Conservation (phyloP, 2,113 vertebrate species). For the Rhinolophus sinicus region DNA sequence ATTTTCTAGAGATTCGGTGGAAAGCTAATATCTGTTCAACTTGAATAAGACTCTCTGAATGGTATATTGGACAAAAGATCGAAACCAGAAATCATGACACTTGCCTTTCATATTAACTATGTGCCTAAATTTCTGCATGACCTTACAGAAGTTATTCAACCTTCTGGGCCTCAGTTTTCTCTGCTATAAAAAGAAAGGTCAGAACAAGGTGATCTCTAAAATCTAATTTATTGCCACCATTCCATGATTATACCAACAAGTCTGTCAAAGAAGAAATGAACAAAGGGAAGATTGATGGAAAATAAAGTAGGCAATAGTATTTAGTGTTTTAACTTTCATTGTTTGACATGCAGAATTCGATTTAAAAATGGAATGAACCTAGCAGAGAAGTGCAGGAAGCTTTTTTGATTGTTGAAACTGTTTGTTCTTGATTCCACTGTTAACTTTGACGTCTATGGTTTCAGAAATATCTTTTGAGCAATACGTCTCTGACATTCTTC, state of each 20-base stretch:
- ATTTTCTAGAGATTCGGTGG: slow-evolving; percentile 16
- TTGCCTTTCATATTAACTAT: background rate
- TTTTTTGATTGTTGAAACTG: slow-evolving; percentile 55
- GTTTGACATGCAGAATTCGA: slow-evolving; percentile 35
- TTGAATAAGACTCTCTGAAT: background rate
- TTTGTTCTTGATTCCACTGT: slow-evolving; percentile 4
- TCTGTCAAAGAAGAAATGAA: slow-evolving; percentile 40
- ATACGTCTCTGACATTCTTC: slow-evolving; percentile 1
- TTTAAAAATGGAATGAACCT: slow-evolving; percentile 57
- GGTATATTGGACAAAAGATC: slow-evolving; percentile 6
- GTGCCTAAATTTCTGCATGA: background rate
- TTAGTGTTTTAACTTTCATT: slow-evolving; percentile 13
- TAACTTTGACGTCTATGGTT: slow-evolving; percentile 44
- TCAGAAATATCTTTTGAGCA: slow-evolving; percentile 51
- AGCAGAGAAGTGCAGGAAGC: slow-evolving; percentile 29
- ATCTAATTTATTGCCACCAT: background rate
- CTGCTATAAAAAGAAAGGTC: background rate
- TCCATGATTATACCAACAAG: slow-evolving; percentile 1
- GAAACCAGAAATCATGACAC: background rate
- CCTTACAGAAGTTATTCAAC: background rate
- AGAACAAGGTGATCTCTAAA: background rate
- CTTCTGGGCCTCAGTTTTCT: background rate
- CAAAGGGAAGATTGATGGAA: background rate
- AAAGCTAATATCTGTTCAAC: slow-evolving; percentile 2
- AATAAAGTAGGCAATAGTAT: slow-evolving; percentile 25